A percentile compares a stretch with the other conserved stretches of the same genome.
These are phyloP conservation scores for Papilio demoleus DNA, from an alignment of 2,888 invertebrate genomes.

Conservation along the genomic window DNA sequence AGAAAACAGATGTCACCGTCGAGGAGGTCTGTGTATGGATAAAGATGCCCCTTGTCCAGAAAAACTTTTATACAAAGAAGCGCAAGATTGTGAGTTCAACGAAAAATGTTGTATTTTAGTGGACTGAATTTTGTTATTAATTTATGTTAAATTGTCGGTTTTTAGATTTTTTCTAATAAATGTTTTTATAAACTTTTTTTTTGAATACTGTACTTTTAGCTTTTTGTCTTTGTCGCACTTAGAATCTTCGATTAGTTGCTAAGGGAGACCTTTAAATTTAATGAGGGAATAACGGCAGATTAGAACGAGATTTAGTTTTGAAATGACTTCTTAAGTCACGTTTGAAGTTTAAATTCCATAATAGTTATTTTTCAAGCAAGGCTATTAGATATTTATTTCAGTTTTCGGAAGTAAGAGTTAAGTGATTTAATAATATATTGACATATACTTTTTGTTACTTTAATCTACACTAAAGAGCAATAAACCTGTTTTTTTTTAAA, in stretches of 20 bases:
- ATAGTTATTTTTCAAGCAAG: too few relatives aligned
- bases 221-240: background rate
- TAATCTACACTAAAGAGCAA: too few relatives aligned
- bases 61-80: constrained; percentile 41
- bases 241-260: background rate
- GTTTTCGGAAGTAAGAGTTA: too few relatives aligned
- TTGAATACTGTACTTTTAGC: background rate
- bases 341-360: too few relatives aligned
- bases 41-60: constrained; percentile 44
- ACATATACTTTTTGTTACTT: background rate
- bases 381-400: too few relatives aligned
- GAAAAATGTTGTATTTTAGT: constrained; percentile 51
- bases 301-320: too few relatives aligned
- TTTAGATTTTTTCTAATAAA: background rate
- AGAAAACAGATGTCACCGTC: constrained; percentile 46
- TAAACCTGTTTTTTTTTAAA: too few relatives aligned
- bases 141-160: background rate
- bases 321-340: too few relatives aligned
- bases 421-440: background rate
- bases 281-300: too few relatives aligned
- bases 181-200: background rate
- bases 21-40: constrained; percentile 49
- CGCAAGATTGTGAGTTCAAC: constrained; percentile 46
- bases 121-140: constrained; percentile 18
- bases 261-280: too few relatives aligned